phyloP scores from a whole-genome alignment of 2,113 vertebrate genomes.

The Terrapene triunguis region DNA sequence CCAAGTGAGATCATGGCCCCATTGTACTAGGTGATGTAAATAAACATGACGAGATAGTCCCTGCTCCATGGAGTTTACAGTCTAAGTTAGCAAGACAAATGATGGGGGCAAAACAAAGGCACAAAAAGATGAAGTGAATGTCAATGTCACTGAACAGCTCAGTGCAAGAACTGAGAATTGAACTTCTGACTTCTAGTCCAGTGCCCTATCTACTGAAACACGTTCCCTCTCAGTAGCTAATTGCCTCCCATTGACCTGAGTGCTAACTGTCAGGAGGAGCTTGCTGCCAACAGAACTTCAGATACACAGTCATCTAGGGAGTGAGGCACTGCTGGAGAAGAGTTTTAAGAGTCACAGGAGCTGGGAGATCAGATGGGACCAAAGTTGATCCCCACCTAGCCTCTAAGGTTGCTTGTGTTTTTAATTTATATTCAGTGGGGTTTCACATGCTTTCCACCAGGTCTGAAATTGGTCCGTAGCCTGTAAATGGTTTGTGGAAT shows the following conservation, averaged over 20 bases:
- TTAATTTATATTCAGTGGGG: background rate
- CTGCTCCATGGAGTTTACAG: background rate
- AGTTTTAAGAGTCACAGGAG: background rate
- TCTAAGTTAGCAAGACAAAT: accelerated
- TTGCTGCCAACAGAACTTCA: too few species aligned
- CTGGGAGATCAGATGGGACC: background rate
- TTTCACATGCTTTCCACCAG: background rate
- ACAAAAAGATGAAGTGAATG: background rate
- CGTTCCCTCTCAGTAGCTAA: background rate
- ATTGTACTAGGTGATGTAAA: accelerated
- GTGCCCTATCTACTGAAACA: accelerated
- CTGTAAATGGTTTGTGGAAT: background rate
- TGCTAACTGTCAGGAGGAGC: background rate
- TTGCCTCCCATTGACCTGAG: background rate
- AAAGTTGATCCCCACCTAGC: background rate
- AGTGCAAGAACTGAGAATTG: accelerated
- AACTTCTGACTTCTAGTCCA: background rate
- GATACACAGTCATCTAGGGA: too few species aligned
- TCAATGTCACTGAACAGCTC: accelerated
- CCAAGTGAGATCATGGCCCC: accelerated
- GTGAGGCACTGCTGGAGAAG: background rate
- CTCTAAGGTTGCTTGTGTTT: background rate
- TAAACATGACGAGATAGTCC: accelerated
- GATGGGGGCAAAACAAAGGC: background rate
- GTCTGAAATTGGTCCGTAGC: background rate